phyloP scores from a whole-genome alignment of 2,888 invertebrate species.

The Cerceris rybyensis region DNA sequence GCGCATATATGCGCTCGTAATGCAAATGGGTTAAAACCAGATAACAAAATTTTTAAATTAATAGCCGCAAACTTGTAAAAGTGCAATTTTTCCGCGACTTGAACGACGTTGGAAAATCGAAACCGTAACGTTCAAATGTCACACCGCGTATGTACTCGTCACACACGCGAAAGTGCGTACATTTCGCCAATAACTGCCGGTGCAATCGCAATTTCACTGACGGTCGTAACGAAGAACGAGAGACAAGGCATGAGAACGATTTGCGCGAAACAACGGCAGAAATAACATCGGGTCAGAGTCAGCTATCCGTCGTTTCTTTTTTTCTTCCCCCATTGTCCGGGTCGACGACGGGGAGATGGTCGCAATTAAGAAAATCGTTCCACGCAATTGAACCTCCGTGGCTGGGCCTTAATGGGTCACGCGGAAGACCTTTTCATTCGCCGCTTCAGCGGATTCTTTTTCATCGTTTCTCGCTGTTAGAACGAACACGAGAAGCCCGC shows the following conservation, averaged over 20 bases:
- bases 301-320: not conserved
- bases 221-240: not conserved
- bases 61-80: too few species aligned
- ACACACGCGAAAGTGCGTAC: too few species aligned
- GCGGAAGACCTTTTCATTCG: slow-evolving; percentile 50
- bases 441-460: slow-evolving; percentile 44
- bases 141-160: too few species aligned
- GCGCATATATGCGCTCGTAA: too few species aligned
- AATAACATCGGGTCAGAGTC: not conserved
- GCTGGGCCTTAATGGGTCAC: slow-evolving; percentile 38
- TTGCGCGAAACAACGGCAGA: not conserved
- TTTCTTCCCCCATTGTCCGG: not conserved
- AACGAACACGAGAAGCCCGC: slow-evolving; percentile 44
- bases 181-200: not conserved
- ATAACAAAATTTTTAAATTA: too few species aligned
- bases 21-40: too few species aligned
- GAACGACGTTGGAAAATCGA: too few species aligned
- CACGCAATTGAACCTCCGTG: slow-evolving; percentile 16
- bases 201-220: not conserved
- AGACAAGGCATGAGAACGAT: slow-evolving; percentile 4
- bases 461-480: slow-evolving; percentile 11
- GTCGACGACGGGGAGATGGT: not conserved
- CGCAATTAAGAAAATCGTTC: slow-evolving; percentile 50
- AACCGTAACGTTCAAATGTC: too few species aligned
- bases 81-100: too few species aligned